Evolutionary conservation across 2,797 vertebrate species (phyloP).

Genomic region (Crocidura indochinensis): DNA sequence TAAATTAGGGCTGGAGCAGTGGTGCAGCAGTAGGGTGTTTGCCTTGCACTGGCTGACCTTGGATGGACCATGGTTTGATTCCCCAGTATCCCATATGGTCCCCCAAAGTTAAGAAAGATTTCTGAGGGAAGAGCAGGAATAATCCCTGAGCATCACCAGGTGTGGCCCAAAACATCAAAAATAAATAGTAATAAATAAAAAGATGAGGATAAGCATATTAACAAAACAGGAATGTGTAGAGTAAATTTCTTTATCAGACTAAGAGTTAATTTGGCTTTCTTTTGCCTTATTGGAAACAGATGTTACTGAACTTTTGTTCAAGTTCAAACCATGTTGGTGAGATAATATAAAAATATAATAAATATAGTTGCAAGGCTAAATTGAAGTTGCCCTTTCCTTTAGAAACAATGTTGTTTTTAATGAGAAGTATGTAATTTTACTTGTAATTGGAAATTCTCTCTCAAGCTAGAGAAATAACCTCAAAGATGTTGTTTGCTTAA

Average conservation of each 20-base stretch:
- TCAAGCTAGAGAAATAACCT: constrained; percentile 49
- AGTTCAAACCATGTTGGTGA: constrained; percentile 3
- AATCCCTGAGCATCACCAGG: too few relatives aligned
- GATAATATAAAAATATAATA: constrained; percentile 40
- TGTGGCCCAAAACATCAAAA: constrained; percentile 1
- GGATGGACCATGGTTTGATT: too few relatives aligned
- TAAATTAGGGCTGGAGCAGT: background rate
- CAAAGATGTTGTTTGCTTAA: constrained; percentile 41
- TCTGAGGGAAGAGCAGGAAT: too few relatives aligned
- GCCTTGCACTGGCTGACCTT: too few relatives aligned
- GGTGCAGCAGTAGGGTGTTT: too few relatives aligned
- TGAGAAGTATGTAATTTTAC: constrained; percentile 28
- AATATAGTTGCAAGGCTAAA: constrained; percentile 29
- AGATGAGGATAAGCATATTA: background rate
- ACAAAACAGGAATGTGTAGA: constrained; percentile 8
- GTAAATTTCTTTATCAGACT: background rate
- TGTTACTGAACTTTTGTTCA: background rate
- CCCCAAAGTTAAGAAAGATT: too few relatives aligned
- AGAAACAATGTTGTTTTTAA: constrained; percentile 30
- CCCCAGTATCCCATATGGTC: too few relatives aligned
- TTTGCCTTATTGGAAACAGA: constrained; percentile 1
- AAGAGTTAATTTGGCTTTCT: background rate
- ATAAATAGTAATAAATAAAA: background rate
- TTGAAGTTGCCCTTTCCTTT: constrained; percentile 18
- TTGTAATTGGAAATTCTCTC: constrained; percentile 51